Conservation (phyloP, 2,113 vertebrate species). For the Daubentonia madagascariensis region DNA sequence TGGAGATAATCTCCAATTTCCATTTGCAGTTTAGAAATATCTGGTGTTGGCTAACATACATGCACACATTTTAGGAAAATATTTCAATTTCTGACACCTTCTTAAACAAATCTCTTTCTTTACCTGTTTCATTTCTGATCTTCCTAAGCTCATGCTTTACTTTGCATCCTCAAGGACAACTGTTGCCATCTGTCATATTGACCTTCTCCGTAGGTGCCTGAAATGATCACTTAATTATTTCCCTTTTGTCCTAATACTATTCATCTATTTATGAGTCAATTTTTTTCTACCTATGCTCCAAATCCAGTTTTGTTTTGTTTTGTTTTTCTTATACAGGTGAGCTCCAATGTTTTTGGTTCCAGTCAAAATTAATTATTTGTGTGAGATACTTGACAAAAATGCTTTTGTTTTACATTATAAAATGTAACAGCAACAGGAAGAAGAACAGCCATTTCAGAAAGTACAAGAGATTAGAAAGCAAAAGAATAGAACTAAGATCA, state of each 20-base stretch:
- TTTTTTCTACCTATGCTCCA: not conserved
- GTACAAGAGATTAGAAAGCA: not conserved
- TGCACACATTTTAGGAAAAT: not conserved
- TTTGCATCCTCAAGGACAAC: not conserved
- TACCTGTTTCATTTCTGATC: not conserved
- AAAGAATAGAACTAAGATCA: not conserved
- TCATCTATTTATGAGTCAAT: not conserved
- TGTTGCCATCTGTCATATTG: not conserved
- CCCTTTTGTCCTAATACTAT: not conserved
- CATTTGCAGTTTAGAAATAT: not conserved
- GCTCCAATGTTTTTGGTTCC: not conserved
- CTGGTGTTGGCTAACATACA: not conserved
- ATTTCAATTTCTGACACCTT: not conserved
- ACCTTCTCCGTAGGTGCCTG: not conserved
- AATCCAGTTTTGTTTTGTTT: not conserved
- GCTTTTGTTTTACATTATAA: not conserved
- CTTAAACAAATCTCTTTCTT: not conserved
- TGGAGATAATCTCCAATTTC: not conserved
- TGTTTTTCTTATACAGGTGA: not conserved
- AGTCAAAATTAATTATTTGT: not conserved
- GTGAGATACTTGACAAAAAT: not conserved
- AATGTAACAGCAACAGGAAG: not conserved
- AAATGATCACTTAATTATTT: not conserved
- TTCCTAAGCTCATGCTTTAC: not conserved
- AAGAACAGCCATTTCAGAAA: not conserved